Base-by-base conservation (phyloP, 1,140 invertebrate species). In the Bicyclus anynana region DNA sequence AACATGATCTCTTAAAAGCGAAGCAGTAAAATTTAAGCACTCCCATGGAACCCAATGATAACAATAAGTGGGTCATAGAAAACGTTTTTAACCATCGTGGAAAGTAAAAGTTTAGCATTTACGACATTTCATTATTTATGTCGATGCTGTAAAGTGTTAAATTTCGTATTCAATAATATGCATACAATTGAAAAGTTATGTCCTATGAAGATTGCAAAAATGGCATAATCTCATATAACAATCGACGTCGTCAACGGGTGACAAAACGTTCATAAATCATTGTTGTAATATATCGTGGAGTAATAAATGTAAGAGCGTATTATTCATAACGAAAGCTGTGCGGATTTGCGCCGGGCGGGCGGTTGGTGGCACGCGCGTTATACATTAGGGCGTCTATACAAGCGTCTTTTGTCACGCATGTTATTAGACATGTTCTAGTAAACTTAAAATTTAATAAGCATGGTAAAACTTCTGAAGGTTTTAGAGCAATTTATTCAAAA, bases 231-330 rank as follows among this genome's bases (percentile, higher is more conserved):
- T 58, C 12, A 51, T 47, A 18, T 23, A 42, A 50, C 37, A 57
- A 58, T 63, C 38, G 49, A 49, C 27, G 18, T 58, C 20, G 33
- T 55, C 50, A 20, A 20, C 48, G 55, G 62, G 61, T 70, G 73
- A 80, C 75, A 76, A 74, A 67, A 63, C 53, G 37, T 62, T 70
- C 61, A 80, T 82, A 79, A 84, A 80, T 82, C 75, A 82, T 80
- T 66, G 54, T 59, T 76, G 72, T 69, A 76, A 76, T 70, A 67
- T 71, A 80, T 77, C 67, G 69, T 73, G 66, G 55, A 66, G 62
- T 73, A 69, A 70, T 72, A 74, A 49, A 74, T 74, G 67, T 72
- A 72, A 69, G 65, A 64, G 59, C 3, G 52, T 65, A 62, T 66
- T 49, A 59, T 54, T 54, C 66, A 70, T 71, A 71, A 67, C 62